Base-by-base conservation (phyloP, 1,140 invertebrate genomes). In the Triops cancriformis region DNA sequence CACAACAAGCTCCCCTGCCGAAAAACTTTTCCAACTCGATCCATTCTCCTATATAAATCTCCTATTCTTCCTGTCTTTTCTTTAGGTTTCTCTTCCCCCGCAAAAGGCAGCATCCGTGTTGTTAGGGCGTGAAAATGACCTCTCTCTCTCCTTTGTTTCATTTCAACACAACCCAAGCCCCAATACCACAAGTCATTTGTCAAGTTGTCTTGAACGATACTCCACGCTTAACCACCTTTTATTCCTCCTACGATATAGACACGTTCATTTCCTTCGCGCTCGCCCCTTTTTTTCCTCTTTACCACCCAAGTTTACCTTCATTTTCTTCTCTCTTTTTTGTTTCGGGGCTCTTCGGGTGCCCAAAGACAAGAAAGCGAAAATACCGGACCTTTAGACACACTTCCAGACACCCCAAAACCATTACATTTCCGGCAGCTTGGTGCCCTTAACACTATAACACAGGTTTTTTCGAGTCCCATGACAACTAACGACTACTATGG, bases 71-170 rank as follows among this genome's bases (percentile, higher is more conserved):
- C 51, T 14, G 51, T n/a, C 6, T n/a, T 64, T 64, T 23, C 18
- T 23, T 64, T 23, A n/a, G n/a, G n/a, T 64, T 11, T 64, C 45
- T 10, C 51, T 64, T 23, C 23, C 51, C 23, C 51, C 23, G 23
- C 23, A n/a, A n/a, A 64, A 23, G 51, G 18, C 14, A 64, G 51
- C 51, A 64, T 64, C 51, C 51, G 51, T 64, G 51, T 64, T 64
- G 51, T 64, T 64, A 64, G 51, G 51, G 51, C 51, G 51, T 64
- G 51, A 64, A 64, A 64, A 64, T 64, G 51, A 23, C 51, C 51
- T n/a, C 51, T 64, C 51, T n/a, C 51, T 64, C 51, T 64, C 51
- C n/a, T 64, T 64, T 64, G n/a, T 64, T 64, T 64, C 23, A 64
- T 64, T 64, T 64, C 51, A 64, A 64, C 51, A 64, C 14, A 64